Percentiles rank a stretch among this genome's conserved stretches.
Conservation (phyloP, 2,888 invertebrate genomes). For the Rhynchonema sp. region DNA sequence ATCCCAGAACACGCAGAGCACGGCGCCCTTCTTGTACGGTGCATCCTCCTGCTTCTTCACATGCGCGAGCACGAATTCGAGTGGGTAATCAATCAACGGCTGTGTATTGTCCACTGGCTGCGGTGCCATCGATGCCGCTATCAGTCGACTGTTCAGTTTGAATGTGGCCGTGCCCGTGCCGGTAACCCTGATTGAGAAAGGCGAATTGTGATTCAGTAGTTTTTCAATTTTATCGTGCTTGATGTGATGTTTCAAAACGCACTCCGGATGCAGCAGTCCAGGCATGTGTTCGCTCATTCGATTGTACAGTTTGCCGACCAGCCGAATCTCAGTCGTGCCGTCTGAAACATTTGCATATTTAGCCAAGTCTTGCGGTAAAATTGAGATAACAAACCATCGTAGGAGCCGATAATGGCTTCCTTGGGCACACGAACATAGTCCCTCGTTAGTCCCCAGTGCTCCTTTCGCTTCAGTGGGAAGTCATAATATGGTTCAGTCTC, state of each 20-base stretch:
- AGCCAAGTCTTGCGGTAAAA: too few relatives aligned
- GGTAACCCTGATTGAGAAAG: not conserved
- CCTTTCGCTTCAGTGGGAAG: not conserved
- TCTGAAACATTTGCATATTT: too few relatives aligned
- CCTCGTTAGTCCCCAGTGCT: not conserved
- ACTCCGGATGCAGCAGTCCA: not conserved
- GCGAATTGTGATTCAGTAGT: too few relatives aligned
- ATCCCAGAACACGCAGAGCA: constrained; percentile 5
- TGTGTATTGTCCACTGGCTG: not conserved
- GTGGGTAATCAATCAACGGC: not conserved
- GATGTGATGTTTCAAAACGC: too few relatives aligned
- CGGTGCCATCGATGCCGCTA: not conserved
- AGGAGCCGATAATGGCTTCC: not conserved
- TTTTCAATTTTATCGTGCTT: too few relatives aligned
- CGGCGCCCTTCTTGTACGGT: constrained; percentile 4
- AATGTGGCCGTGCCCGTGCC: not conserved
- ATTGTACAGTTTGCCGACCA: not conserved
- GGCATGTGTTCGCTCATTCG: not conserved
- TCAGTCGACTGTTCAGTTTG: constrained; percentile 4
- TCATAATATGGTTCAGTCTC: not conserved
- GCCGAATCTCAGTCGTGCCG: not conserved
- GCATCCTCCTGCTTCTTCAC: not conserved
- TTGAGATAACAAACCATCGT: not conserved
- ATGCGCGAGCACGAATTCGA: not conserved
- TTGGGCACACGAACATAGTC: not conserved